phyloP scores from a whole-genome alignment of 2,113 vertebrate species.

The Fulica atra region DNA sequence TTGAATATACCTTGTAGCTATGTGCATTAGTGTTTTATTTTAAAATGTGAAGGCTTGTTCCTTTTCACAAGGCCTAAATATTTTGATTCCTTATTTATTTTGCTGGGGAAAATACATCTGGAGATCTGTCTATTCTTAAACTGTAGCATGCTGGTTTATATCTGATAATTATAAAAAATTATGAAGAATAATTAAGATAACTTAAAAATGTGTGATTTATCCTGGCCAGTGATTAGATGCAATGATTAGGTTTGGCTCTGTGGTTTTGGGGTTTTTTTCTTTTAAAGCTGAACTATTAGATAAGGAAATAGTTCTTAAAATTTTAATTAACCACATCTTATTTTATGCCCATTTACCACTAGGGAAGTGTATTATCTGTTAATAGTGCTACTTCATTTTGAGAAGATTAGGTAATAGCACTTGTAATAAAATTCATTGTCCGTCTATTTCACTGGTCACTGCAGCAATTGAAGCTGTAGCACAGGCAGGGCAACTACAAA shows the following conservation, averaged over 20 bases:
- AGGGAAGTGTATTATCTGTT: background rate
- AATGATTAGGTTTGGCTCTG: background rate
- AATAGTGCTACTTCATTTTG: background rate
- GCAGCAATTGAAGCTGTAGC: background rate
- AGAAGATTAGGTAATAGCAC: background rate
- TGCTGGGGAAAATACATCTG: background rate
- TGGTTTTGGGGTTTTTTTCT: background rate
- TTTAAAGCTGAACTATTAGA: background rate
- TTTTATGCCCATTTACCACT: background rate
- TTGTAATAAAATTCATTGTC: background rate
- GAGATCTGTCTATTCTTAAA: background rate
- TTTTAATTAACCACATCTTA: background rate
- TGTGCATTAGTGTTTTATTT: background rate
- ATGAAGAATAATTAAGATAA: background rate
- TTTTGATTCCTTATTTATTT: background rate
- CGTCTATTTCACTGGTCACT: accelerated
- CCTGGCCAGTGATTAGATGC: background rate
- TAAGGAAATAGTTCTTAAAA: background rate
- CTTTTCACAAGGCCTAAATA: background rate
- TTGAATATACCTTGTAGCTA: background rate
- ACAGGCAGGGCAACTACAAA: background rate
- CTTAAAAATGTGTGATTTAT: background rate
- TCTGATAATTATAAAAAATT: background rate
- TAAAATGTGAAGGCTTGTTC: background rate
- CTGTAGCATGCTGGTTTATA: background rate